Evolutionary conservation across 2,113 vertebrate genomes (phyloP).

Genomic region (Salvator merianae): DNA sequence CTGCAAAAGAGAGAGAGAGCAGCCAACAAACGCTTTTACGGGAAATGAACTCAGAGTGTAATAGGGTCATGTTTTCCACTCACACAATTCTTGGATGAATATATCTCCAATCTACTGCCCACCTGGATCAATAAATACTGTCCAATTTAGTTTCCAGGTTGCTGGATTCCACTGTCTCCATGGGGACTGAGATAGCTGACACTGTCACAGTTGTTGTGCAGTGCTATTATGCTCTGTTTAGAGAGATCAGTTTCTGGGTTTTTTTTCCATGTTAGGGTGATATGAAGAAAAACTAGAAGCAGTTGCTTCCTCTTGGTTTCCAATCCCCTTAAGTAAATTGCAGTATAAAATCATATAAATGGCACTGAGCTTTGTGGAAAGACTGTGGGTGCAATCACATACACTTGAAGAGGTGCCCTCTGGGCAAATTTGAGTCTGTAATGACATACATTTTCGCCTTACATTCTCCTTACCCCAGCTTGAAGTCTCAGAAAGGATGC

Average conservation of each 20-base stretch:
- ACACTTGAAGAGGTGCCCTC: too few relatives aligned
- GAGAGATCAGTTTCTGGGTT: not conserved
- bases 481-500: too few relatives aligned
- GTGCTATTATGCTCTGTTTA: not conserved
- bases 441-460: too few relatives aligned
- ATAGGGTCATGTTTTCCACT: conserved; percentile 17
- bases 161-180: not conserved
- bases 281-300: not conserved
- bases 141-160: conserved; percentile 5
- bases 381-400: too few relatives aligned
- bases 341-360: not conserved
- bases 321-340: not conserved
- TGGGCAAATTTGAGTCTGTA: too few relatives aligned
- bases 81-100: not conserved
- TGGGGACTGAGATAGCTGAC: not conserved
- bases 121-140: not conserved
- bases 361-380: not conserved
- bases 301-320: not conserved
- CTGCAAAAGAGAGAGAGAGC: not conserved
- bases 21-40: conserved; percentile 19
- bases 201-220: not conserved
- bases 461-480: too few relatives aligned
- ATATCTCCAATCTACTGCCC: not conserved
- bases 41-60: not conserved
- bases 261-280: not conserved